phyloP scores from a whole-genome alignment of 2,797 vertebrate genomes.

The Poeciliopsis paucimaculata region DNA sequence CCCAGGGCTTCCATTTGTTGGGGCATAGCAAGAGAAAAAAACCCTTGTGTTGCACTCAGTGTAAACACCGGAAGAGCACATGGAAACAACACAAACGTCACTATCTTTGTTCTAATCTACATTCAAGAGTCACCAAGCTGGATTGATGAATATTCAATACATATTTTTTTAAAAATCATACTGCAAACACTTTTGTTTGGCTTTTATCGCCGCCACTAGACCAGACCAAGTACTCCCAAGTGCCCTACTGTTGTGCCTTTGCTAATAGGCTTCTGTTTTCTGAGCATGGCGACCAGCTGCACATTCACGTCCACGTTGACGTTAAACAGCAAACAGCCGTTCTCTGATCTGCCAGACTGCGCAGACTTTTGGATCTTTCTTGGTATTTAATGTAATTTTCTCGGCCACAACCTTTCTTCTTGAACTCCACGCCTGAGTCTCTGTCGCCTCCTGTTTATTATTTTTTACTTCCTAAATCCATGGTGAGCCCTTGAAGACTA shows the following conservation, averaged over 20 bases:
- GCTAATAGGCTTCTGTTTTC: conserved; percentile 42
- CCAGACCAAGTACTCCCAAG: conserved; percentile 16
- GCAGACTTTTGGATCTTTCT: conserved; percentile 40
- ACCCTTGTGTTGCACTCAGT: not conserved
- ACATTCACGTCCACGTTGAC: conserved; percentile 31
- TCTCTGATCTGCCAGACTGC: conserved; percentile 62
- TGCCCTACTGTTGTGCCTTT: conserved; percentile 27
- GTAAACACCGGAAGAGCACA: too few species aligned
- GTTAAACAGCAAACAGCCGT: conserved; percentile 45
- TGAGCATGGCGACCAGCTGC: conserved; percentile 7
- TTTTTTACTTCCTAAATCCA: not conserved
- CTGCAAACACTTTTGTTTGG: not conserved
- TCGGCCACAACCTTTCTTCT: conserved; percentile 26
- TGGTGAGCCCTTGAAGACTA: not conserved
- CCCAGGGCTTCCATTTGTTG: not conserved
- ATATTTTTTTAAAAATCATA: too few species aligned
- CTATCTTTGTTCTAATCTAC: too few species aligned
- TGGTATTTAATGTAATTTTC: conserved; percentile 58
- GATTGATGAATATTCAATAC: too few species aligned
- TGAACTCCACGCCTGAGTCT: not conserved
- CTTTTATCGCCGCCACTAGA: not conserved
- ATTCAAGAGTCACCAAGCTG: too few species aligned
- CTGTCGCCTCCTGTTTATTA: conserved; percentile 10
- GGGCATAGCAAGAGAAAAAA: not conserved
- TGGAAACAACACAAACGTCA: too few species aligned